phyloP scores from a whole-genome alignment of 2,797 vertebrate species.

The Neosalanx taihuensis region DNA sequence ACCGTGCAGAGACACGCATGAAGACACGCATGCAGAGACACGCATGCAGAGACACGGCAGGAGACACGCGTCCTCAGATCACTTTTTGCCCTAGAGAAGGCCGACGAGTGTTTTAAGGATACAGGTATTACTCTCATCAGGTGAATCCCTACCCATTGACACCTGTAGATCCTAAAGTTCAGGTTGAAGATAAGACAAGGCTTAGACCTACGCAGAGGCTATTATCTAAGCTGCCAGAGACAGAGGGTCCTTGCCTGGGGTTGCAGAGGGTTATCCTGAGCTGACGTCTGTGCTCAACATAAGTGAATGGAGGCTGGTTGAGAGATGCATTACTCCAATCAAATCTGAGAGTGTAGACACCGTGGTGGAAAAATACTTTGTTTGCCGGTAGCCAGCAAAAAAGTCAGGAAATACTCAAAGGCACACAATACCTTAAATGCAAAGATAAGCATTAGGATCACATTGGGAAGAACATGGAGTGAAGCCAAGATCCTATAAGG shows the following conservation, averaged over 20 bases:
- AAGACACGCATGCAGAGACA: no score
- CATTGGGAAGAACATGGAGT: background rate
- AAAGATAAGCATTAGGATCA: background rate
- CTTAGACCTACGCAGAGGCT: background rate
- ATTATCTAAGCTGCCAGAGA: background rate
- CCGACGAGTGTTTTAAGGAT: background rate
- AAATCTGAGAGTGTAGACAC: conserved; percentile 53
- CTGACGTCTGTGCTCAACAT: background rate
- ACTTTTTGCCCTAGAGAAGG: background rate
- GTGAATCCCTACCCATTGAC: no score
- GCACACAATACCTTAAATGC: background rate
- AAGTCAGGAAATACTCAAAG: background rate
- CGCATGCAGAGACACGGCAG: no score
- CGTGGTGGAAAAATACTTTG: background rate
- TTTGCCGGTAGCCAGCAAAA: background rate
- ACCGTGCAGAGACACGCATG: no score
- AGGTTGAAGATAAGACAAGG: background rate
- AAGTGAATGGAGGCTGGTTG: conserved; percentile 35
- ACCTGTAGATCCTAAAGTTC: no score
- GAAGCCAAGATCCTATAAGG: background rate
- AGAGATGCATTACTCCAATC: conserved; percentile 39
- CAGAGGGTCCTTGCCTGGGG: background rate
- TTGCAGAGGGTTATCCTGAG: background rate
- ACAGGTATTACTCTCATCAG: no score
- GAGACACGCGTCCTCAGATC: no score